Evolutionary conservation across 2,797 vertebrate genomes (phyloP).

Genomic region (Halcyon badia): DNA sequence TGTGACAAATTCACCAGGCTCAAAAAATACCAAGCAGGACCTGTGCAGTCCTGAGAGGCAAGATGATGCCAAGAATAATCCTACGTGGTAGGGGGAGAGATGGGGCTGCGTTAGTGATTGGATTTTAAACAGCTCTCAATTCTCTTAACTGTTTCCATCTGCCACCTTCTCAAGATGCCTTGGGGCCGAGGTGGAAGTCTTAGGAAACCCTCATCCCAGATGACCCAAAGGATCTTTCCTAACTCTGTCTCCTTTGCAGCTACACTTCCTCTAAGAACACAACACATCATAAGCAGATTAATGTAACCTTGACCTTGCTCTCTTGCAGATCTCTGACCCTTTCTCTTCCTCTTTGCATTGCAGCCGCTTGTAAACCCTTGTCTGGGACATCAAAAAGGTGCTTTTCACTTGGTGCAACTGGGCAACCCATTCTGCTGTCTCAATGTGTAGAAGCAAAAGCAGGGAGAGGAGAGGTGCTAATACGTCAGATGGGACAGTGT

Average conservation of each 20-base stretch:
- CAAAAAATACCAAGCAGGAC: not conserved
- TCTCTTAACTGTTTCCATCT: constrained; percentile 56
- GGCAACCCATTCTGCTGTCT: not conserved
- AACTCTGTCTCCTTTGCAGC: not conserved
- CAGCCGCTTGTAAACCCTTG: not conserved
- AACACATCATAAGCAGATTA: not conserved
- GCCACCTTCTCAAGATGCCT: constrained; percentile 27
- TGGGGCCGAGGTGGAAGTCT: not conserved
- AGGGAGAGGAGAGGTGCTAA: not conserved
- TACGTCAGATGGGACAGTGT: not conserved
- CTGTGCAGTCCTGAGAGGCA: not conserved
- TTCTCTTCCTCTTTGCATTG: not conserved
- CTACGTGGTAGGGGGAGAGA: not conserved
- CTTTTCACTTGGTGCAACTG: not conserved
- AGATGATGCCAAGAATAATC: not conserved
- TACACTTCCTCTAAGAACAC: not conserved
- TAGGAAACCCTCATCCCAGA: not conserved
- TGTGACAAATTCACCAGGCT: not conserved
- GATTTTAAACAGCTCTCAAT: constrained; percentile 15
- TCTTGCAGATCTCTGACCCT: not conserved
- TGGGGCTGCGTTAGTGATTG: not conserved
- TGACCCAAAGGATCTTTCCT: not conserved
- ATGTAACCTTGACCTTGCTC: not conserved
- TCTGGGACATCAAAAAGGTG: not conserved
- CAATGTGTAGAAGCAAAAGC: not conserved